Conservation (phyloP, 2,113 vertebrate genomes). For the Sterna hirundo region DNA sequence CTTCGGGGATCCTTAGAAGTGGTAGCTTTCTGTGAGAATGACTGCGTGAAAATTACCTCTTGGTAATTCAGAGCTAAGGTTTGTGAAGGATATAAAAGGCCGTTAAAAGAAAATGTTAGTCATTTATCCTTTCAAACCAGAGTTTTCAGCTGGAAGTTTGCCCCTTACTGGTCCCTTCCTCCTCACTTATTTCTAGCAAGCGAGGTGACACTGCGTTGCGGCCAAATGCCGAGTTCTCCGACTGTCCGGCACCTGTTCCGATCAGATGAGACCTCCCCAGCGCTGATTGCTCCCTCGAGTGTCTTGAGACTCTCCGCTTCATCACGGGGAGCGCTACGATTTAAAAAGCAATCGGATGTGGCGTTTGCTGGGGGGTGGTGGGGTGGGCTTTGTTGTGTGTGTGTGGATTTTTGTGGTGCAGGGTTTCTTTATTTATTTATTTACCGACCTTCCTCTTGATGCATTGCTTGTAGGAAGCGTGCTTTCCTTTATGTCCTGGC, state of each 20-base stretch:
- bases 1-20: background rate
- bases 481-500: background rate
- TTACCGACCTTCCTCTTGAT: background rate
- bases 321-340: background rate
- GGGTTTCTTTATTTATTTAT: background rate
- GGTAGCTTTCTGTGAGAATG: background rate
- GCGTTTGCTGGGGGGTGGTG: background rate
- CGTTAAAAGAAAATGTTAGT: background rate
- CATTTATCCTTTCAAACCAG: background rate
- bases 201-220: background rate
- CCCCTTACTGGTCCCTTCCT: background rate
- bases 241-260: background rate
- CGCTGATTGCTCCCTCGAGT: background rate
- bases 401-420: no score
- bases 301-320: background rate
- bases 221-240: background rate
- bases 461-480: fast-evolving
- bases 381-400: fast-evolving
- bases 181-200: background rate
- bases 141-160: background rate
- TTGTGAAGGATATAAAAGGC: background rate
- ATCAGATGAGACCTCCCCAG: background rate
- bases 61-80: background rate
- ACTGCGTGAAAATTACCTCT: background rate
- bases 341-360: background rate